Evolutionary conservation across 2,888 invertebrate genomes (phyloP), one percentile per base, ranked within the genome.

Genomic region (Tuberolachnus salignus): DNA sequence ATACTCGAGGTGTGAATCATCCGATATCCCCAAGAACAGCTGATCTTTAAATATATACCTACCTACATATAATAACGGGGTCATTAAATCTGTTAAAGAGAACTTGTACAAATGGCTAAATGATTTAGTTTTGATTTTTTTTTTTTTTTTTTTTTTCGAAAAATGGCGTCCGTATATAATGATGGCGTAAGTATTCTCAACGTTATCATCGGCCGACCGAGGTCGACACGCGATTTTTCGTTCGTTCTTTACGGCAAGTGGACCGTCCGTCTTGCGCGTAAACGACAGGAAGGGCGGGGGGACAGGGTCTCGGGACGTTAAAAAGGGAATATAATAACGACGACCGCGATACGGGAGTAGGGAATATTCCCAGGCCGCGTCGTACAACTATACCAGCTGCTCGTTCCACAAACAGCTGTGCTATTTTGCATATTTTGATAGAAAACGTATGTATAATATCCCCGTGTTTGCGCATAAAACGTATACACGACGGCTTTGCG

Each of bases 1-100:
- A 63, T 71, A 61, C 78, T 78, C 69, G 59, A 78, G 78, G 78
- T 78, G 78, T 78, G 69, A 78, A 78, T 78, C 78, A 69, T 78
- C 59, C 59, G 78, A 78, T 78, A 78, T 69, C 51, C 49, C 49
- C 34, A 59, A 59, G 78, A 78, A 78, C 78, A 78, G 78, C 78
- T 78, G 78, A 78, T 78, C 51, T 34, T 61, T 23, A 67, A 59
- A 78, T 19, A 57, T n/a, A 26, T 3, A n/a, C n/a, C n/a, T n/a
- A n/a, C n/a, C n/a, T n/a, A n/a, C n/a, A n/a, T n/a, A n/a, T n/a
- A n/a, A n/a, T 46, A 51, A 67, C 61, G 59, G 49, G 59, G 69
- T 49, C 49, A 44, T 53, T 42, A n/a, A n/a, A n/a, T n/a, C n/a
- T 53, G 64, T 74, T 74, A 53, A 61, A 73, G 34, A 72, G 26